Conservation (phyloP, 2,888 invertebrate species). For the Thumatha senex region DNA sequence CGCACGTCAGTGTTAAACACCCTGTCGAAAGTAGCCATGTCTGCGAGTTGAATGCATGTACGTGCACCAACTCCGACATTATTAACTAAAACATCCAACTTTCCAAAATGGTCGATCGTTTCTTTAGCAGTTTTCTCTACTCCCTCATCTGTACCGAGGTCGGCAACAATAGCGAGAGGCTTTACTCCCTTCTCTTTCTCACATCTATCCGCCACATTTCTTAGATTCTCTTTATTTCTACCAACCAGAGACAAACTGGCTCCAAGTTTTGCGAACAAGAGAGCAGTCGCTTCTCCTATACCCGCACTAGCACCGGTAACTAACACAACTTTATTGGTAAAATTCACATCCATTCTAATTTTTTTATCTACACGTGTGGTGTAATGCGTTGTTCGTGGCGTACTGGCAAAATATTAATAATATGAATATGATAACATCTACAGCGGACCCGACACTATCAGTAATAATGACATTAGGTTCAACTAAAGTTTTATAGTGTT, state of each 20-base stretch:
- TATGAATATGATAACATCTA: no score
- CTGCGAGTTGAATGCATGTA: constrained; percentile 43
- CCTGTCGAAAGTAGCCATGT: constrained; percentile 39
- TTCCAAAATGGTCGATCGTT: constrained; percentile 44
- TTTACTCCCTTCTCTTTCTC: constrained; percentile 26
- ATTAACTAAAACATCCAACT: constrained; percentile 54
- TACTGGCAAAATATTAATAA: not conserved
- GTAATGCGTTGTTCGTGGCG: not conserved
- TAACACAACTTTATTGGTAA: constrained; percentile 45
- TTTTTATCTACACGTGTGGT: not conserved
- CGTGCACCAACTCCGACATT: constrained; percentile 80
- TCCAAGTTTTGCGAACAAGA: constrained; percentile 41
- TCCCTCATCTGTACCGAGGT: constrained; percentile 24
- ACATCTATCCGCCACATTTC: constrained; percentile 33
- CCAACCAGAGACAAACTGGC: constrained; percentile 44
- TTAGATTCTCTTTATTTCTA: constrained; percentile 36
- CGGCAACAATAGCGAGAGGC: constrained; percentile 41
- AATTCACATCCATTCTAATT: constrained; percentile 11
- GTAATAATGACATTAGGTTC: no score
- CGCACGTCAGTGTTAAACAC: constrained; percentile 87
- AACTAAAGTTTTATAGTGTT: no score
- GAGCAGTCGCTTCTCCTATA: constrained; percentile 44
- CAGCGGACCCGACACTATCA: no score
- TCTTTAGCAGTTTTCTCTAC: constrained; percentile 39
- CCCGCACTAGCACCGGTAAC: constrained; percentile 52